phyloP scores from a whole-genome alignment of 2,113 vertebrate species.

The Hassar affinis region DNA sequence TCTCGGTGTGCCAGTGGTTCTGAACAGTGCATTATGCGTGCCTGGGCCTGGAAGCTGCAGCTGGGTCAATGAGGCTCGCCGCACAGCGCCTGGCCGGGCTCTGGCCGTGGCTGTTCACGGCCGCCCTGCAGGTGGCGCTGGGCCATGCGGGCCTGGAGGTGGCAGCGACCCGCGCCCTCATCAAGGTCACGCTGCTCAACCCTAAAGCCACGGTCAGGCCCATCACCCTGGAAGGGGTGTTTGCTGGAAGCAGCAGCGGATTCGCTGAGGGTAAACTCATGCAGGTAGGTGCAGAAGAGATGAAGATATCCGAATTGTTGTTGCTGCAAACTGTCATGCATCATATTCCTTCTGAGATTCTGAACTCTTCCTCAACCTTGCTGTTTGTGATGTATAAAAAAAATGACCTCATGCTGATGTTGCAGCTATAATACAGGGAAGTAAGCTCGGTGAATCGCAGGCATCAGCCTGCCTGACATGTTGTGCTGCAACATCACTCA shows the following conservation, averaged over 20 bases:
- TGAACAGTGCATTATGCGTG: constrained; percentile 87
- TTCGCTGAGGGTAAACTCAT: constrained; percentile 90
- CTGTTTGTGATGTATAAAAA: background rate
- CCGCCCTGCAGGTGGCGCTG: constrained; percentile 85
- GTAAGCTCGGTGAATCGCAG: background rate
- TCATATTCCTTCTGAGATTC: background rate
- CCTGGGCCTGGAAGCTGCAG: constrained; percentile 82
- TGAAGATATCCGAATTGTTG: background rate
- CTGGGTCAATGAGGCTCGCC: constrained; percentile 94
- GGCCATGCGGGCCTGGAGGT: constrained; percentile 80
- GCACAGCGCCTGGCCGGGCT: constrained; percentile 90
- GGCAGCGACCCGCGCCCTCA: constrained; percentile 82
- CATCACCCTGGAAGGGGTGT: constrained; percentile 88
- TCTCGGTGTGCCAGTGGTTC: constrained; percentile 32
- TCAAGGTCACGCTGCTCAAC: constrained; percentile 87
- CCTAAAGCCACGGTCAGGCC: constrained; percentile 78
- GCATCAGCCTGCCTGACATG: constrained; percentile 21
- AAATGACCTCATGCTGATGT: background rate
- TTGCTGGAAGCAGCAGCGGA: constrained; percentile 82
- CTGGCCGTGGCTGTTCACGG: constrained; percentile 96
- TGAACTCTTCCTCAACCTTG: background rate
- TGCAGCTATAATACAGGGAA: background rate
- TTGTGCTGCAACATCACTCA: constrained; percentile 15
- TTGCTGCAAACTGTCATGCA: background rate
- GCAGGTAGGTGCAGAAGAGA: constrained; percentile 78